A percentile compares a stretch with the other conserved stretches of the same genome.
Conservation (phyloP, 2,797 vertebrate genomes). For the Triplophysa yarkandensis region DNA sequence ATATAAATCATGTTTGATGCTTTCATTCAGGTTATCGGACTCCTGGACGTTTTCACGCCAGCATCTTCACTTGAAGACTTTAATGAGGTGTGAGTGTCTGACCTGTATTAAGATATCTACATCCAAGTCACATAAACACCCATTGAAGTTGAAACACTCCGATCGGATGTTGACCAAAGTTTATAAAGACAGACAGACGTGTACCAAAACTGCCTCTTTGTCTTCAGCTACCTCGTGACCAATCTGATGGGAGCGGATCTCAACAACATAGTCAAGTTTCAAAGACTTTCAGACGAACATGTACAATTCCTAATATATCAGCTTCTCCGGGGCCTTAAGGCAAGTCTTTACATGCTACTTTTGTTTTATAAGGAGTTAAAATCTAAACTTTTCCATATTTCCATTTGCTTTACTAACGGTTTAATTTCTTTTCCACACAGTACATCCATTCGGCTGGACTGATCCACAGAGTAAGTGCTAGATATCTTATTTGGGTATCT, state of each 20-base stretch:
- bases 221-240: constrained; percentile 91
- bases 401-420: not conserved
- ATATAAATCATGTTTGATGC: not conserved
- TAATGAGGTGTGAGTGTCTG: constrained; percentile 88
- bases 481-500: constrained; percentile 22
- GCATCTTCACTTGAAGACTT: constrained; percentile 89
- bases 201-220: not conserved
- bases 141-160: too few species aligned
- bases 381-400: constrained; percentile 49
- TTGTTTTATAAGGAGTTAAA: not conserved
- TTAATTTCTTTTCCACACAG: constrained; percentile 68
- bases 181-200: not conserved
- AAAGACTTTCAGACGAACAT: constrained; percentile 93
- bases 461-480: constrained; percentile 91
- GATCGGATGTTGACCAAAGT: not conserved
- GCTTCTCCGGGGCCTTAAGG: constrained; percentile 93
- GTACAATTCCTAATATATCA: constrained; percentile 98
- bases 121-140: not conserved
- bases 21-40: constrained; percentile 85
- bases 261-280: constrained; percentile 98
- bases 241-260: constrained; percentile 98
- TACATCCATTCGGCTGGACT: constrained; percentile 98
- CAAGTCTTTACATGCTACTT: not conserved
- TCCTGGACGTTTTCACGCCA: constrained; percentile 97
- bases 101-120: not conserved